Base-by-base conservation (phyloP, 2,888 invertebrate genomes). In the Dendrolimus pini region DNA sequence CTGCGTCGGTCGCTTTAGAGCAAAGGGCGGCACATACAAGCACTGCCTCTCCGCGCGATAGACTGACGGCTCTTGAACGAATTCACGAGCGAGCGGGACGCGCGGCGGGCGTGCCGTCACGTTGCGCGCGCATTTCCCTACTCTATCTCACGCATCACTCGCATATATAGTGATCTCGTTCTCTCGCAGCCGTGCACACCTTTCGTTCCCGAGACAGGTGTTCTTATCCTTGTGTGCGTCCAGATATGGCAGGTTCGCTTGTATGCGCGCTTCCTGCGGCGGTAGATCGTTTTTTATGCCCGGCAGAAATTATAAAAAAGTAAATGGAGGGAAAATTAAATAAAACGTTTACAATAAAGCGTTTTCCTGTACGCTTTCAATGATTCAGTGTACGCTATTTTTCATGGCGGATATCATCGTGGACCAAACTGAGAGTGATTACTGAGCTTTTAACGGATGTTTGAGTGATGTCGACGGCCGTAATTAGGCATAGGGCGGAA, bases 311-410 rank as follows among this genome's bases (percentile, higher is more conserved):
- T 89, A 89, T 88, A 89, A 89, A 89, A 80, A 89, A 88, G 86
- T 89, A 90, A 89, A 89, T 89, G 89, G 88, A 89, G 88, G 89
- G 89, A 89, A 89, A 90, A 88, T 89, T 89, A 88, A 89, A 89
- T 90, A 89, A 88, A 89, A 89, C 87, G 88, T 88, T 89, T 87
- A 89, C 89, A 89, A 90, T 89, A 85, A 88, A 89, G 84, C 88
- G 82, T 85, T 89, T 89, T 89, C 89, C 89, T 88, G 89, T 85
- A 83, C 88, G 81, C 85, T 87, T 88, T 88, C 83, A 86, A 86
- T 85, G 85, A 85, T 87, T 87, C 87, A 86, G 84, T 85, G 77
- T 80, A 78, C 84, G 80, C 82, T 83, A 84, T 85, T 85, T 86
- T 87, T 85, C 84, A 82, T 82, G 78, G 69, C 75, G 77, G 77